Evolutionary conservation across 2,797 vertebrate genomes (phyloP), one percentile per base, ranked within the genome.

Genomic region (Spinus pinus): DNA sequence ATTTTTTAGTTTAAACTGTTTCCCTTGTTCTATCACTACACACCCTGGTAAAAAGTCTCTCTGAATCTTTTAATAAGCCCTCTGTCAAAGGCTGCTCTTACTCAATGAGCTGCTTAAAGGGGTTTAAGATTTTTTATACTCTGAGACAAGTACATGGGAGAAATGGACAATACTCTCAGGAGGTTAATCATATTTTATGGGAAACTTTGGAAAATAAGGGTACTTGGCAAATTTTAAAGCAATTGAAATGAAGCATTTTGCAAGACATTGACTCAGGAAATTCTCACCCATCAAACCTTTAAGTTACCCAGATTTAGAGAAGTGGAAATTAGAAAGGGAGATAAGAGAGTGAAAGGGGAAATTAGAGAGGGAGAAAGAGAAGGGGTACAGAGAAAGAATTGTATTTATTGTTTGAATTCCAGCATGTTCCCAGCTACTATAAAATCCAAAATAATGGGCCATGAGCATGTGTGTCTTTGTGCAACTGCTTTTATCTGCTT

Each of bases 381-480:
- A 5, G 3, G 14, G 4, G 1, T 20, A 51, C 8, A 46, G n/a
- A 75, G 10, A 28, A 67, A 69, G 2, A 60, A 17, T 33, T n/a
- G 9, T 51, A 60, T 46, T 39, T 3, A 39, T 46, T 77, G 2
- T 4, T 60, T 60, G n/a, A 75, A 67, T n/a, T 24, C 16, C 28
- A 46, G 53, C 6, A 8, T n/a, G 16, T 39, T 46, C 13, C 46
- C 46, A 24, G 24, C 39, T 30, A 4, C 23, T 20, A 12, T 39
- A n/a, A n/a, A 53, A 67, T 39, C 16, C n/a, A 53, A 28, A 69
- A 6, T 4, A 13, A 3, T 8, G 16, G 24, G 16, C 46, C 20
- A 8, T 17, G 39, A 44, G 7, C 19, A 11, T 0, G 0, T 6
- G 7, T 35, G 6, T 39, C 16, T 6, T 44, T n/a, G 19, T 67